phyloP scores from a whole-genome alignment of 2,888 invertebrate genomes.

The Calameuta filiformis region DNA sequence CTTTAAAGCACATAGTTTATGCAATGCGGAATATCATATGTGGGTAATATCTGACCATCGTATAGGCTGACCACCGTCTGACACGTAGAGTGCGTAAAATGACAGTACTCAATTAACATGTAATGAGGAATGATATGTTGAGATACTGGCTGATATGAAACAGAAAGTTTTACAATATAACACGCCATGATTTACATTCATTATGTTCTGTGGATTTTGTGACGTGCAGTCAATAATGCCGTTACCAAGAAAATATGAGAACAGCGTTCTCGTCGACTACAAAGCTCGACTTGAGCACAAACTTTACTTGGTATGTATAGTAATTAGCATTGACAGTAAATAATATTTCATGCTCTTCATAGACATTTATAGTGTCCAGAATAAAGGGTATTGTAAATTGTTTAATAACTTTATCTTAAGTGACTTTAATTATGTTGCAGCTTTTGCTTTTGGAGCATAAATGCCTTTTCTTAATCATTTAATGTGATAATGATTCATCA shows the following conservation, averaged over 20 bases:
- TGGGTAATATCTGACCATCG: too few species aligned
- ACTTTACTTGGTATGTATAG: slow-evolving; percentile 69
- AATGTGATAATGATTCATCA: slow-evolving; percentile 4
- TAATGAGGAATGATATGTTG: neutral
- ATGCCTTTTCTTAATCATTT: neutral
- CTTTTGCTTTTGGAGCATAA: neutral
- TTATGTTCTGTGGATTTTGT: slow-evolving; percentile 42
- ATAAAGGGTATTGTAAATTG: neutral
- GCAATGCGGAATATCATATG: neutral
- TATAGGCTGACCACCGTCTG: neutral
- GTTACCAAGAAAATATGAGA: slow-evolving; percentile 53
- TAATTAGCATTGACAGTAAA: neutral
- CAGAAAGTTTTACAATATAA: slow-evolving; percentile 24
- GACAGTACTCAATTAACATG: neutral
- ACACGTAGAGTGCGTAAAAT: neutral
- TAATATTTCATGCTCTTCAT: neutral
- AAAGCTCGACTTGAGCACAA: slow-evolving; percentile 73
- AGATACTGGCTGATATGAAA: neutral
- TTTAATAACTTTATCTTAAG: neutral
- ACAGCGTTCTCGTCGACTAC: slow-evolving; percentile 66
- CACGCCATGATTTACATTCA: slow-evolving; percentile 17
- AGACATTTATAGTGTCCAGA: neutral
- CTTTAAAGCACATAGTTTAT: neutral
- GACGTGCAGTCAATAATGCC: slow-evolving; percentile 55
- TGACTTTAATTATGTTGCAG: neutral